These are phyloP conservation scores for Cylindroiulus punctatus DNA, from an alignment of 2,888 invertebrate species.

Conservation along the genomic window DNA sequence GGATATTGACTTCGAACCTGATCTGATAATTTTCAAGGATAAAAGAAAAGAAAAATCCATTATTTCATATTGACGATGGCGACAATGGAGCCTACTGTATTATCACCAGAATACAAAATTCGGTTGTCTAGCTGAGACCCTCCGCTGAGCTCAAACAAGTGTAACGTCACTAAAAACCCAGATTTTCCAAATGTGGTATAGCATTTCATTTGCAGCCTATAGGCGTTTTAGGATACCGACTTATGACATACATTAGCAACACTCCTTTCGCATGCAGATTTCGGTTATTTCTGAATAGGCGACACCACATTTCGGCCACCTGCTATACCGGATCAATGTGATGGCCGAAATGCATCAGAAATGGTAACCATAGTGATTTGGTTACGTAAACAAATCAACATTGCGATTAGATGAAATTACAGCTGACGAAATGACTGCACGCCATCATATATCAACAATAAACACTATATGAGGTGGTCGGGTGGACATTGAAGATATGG, in stretches of 20 bases:
- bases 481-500: conserved; percentile 51
- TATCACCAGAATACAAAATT: neutral
- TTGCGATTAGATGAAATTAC: conserved; percentile 55
- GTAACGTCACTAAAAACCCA: neutral
- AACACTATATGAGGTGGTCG: conserved; percentile 46
- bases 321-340: conserved; percentile 40
- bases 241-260: neutral
- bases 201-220: neutral
- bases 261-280: neutral
- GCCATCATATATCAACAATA: conserved; percentile 36
- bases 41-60: neutral
- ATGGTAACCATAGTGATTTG: conserved; percentile 52
- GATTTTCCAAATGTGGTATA: neutral
- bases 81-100: neutral
- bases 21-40: neutral
- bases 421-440: conserved; percentile 51
- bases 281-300: conserved; percentile 6
- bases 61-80: neutral
- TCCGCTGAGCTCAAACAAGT: neutral
- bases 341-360: conserved; percentile 50
- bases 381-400: conserved; percentile 53
- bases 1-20: neutral
- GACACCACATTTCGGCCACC: conserved; percentile 22
- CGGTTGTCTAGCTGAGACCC: neutral
- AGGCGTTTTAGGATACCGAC: neutral